A percentile compares a stretch with the other conserved stretches of the same genome.
These are phyloP conservation scores for Egretta garzetta DNA, from an alignment of 2,113 vertebrate species.

Conservation along the genomic window DNA sequence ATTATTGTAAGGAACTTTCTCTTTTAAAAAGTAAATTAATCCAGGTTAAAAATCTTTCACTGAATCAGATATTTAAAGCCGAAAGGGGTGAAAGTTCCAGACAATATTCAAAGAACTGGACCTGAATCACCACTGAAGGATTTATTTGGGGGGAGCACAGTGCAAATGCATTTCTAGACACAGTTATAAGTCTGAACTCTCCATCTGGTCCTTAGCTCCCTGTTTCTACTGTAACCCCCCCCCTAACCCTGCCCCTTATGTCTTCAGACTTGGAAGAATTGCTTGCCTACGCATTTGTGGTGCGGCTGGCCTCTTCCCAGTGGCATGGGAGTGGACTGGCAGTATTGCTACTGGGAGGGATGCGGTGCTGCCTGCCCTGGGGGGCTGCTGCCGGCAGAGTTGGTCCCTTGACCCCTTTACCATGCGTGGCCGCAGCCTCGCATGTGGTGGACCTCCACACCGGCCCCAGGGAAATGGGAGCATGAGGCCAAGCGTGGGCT, in stretches of 20 bases:
- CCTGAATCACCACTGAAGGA: neutral
- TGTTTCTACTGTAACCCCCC: neutral
- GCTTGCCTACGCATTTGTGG: fast-evolving
- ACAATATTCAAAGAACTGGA: neutral
- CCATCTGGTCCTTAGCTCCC: neutral
- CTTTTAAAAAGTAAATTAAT: neutral
- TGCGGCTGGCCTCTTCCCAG: neutral
- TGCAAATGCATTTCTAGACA: neutral
- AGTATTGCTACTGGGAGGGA: neutral
- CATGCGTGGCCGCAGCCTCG: fast-evolving
- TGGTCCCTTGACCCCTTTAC: neutral
- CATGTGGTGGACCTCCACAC: fast-evolving
- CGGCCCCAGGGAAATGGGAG: neutral
- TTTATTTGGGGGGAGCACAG: neutral
- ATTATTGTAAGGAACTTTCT: neutral
- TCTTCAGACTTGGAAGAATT: neutral
- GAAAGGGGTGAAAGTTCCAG: neutral
- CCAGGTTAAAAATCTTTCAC: neutral
- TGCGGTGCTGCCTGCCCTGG: neutral
- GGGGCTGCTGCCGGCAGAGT: neutral
- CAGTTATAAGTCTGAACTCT: neutral
- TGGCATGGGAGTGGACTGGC: neutral
- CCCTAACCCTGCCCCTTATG: neutral
- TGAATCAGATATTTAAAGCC: neutral
- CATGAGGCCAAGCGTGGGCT: fast-evolving